A percentile compares a stretch with the other conserved stretches of the same genome.
Conservation (phyloP, 1,140 invertebrate species). For the Drosophila tani region DNA sequence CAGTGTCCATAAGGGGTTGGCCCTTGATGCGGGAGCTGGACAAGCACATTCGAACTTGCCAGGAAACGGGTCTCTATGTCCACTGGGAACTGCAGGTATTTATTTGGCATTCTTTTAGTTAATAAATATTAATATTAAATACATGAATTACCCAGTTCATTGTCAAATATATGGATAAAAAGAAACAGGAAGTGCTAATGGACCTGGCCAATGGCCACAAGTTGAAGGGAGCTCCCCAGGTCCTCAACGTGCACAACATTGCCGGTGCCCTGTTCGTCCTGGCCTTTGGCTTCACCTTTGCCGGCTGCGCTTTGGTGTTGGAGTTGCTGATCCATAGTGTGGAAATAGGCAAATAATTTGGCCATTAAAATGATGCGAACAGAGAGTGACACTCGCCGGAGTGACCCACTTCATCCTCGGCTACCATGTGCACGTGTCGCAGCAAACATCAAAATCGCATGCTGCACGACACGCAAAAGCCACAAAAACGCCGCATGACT, state of each 20-base stretch:
- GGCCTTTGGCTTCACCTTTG: constrained; percentile 67
- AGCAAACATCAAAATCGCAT: constrained; percentile 52
- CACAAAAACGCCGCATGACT: constrained; percentile 27
- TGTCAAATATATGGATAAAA: constrained; percentile 70
- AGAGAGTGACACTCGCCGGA: constrained; percentile 9
- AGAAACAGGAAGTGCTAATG: constrained; percentile 64
- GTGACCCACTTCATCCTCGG: constrained; percentile 25
- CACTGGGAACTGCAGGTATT: constrained; percentile 76
- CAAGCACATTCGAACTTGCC: constrained; percentile 64
- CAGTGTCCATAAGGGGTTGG: constrained; percentile 77
- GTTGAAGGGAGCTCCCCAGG: constrained; percentile 62
- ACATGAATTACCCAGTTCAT: constrained; percentile 20
- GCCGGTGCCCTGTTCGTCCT: constrained; percentile 72
- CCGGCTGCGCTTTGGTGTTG: constrained; percentile 30
- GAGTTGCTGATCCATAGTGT: constrained; percentile 37
- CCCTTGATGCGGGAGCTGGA: constrained; percentile 66
- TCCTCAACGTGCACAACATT: constrained; percentile 66
- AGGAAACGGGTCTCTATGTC: constrained; percentile 69
- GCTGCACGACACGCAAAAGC: constrained; percentile 41
- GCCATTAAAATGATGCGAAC: constrained; percentile 32
- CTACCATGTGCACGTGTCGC: constrained; percentile 33
- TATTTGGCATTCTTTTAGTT: not conserved
- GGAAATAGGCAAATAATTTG: constrained; percentile 33
- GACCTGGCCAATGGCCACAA: constrained; percentile 58
- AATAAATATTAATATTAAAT: not conserved